These are phyloP conservation scores for Rhipidura dahli DNA, from an alignment of 2,113 vertebrate genomes.

Conservation along the genomic window DNA sequence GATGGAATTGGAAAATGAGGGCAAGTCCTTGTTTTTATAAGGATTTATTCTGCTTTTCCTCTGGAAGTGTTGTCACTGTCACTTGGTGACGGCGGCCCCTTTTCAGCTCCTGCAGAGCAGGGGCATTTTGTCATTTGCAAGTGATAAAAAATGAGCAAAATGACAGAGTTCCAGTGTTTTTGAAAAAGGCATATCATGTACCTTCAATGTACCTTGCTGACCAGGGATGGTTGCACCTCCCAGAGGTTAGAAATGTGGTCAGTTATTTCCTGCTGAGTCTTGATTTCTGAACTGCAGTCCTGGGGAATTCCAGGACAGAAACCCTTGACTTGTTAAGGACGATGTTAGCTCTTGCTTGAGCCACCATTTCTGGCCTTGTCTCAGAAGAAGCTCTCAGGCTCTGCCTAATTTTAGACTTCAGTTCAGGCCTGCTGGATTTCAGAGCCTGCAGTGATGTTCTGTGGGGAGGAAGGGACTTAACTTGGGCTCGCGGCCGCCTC, in stretches of 20 bases:
- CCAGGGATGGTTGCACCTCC: background rate
- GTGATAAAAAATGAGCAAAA: background rate
- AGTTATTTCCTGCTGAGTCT: background rate
- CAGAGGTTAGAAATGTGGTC: background rate
- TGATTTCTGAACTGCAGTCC: background rate
- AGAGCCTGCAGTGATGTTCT: background rate
- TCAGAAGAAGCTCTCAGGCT: background rate
- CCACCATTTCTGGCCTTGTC: background rate
- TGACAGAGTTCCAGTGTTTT: background rate
- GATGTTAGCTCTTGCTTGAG: background rate
- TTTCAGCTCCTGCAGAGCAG: background rate
- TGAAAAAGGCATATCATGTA: background rate
- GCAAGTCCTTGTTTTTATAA: background rate
- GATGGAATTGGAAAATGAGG: background rate
- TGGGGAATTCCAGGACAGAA: background rate
- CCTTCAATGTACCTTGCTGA: background rate
- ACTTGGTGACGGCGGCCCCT: background rate
- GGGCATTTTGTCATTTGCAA: background rate
- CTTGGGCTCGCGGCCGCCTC: background rate
- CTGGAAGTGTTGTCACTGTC: fast-evolving
- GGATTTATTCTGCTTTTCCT: background rate
- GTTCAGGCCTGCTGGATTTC: background rate
- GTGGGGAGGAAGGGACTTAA: background rate
- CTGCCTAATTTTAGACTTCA: background rate
- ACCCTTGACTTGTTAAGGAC: background rate